These are phyloP conservation scores for Scaptomyza flava DNA, from an alignment of 2,888 invertebrate genomes.

Conservation along the genomic window DNA sequence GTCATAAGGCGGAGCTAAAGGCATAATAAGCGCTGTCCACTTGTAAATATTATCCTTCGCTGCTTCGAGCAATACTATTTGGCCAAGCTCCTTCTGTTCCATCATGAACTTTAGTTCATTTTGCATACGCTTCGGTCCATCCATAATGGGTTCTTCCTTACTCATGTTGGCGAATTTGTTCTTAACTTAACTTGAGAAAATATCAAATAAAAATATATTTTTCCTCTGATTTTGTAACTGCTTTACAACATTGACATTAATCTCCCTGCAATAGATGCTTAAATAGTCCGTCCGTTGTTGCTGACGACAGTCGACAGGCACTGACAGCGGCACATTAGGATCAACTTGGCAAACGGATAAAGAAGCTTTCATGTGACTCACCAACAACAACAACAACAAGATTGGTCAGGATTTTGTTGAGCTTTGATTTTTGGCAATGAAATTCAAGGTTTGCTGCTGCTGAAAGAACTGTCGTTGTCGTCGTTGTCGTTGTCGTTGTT, in stretches of 20 bases:
- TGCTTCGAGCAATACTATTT: constrained; percentile 95
- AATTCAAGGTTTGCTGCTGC: constrained; percentile 9
- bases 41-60: constrained; percentile 97
- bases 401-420: background rate
- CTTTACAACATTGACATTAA: constrained; percentile 76
- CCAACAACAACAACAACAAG: background rate
- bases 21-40: constrained; percentile 98
- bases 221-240: background rate
- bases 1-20: constrained; percentile 98
- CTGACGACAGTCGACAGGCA: constrained; percentile 67
- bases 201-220: constrained; percentile 7
- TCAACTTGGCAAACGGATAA: constrained; percentile 51
- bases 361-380: constrained; percentile 27
- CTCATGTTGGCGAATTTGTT: constrained; percentile 35
- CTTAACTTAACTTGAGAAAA: constrained; percentile 34
- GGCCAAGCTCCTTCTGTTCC: constrained; percentile 91
- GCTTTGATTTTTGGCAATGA: background rate
- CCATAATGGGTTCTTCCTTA: constrained; percentile 57
- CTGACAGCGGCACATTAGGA: constrained; percentile 76
- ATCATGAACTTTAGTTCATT: constrained; percentile 96
- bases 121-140: constrained; percentile 80
- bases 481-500: too few relatives aligned
- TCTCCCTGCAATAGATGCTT: constrained; percentile 70
- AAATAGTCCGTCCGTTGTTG: constrained; percentile 49
- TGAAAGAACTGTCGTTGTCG: background rate